Evolutionary conservation across 2,797 vertebrate species (phyloP), one percentile per base, ranked within the genome.

Genomic region (Rhincodon typus): DNA sequence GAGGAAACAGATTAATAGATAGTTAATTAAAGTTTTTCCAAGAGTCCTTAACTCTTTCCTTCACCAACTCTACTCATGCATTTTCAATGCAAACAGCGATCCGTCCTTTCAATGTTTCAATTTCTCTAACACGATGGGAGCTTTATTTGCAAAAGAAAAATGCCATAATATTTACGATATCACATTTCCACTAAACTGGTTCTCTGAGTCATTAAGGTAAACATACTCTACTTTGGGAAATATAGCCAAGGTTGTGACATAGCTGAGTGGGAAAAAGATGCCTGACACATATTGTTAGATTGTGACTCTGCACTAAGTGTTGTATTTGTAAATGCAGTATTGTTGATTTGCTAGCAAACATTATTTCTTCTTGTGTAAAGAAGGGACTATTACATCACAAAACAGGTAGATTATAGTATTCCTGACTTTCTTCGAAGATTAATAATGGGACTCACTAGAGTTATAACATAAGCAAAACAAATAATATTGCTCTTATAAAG

Each of bases 21-120:
- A 67, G 74, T 95, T 95, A 95, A 86, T 95, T 95, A 95, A 82
- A 67, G 82, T 86, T 82, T 95, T 53, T 62, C 30, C 74, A 70
- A 74, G 67, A 94, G 10, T 46, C 69, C 15, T 72, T 94, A 72
- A 27, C 23, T 34, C 94, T 74, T 46, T 10, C 34, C 27, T 72
- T 50, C 42, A 25, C 42, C 25, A 27, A 50, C 0, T 74, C 42
- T 50, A 74, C 1, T 74, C 94, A 94, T 74, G 15, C 94, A 94
- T 21, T 94, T 74, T 74, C 94, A 50, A 7, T 94, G 12, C 38
- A 27, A 30, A 50, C 94, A 94, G 42, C 93, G 72, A 4, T 3
- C 3, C 2, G 30, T 42, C 46, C 69, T 70, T 46, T 46, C 46
- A 30, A 15, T n/a, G 21, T 15, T 27, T 70, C 70, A 94, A 50